phyloP scores from a whole-genome alignment of 2,888 invertebrate genomes.

The Lasioglossum malachurum region DNA sequence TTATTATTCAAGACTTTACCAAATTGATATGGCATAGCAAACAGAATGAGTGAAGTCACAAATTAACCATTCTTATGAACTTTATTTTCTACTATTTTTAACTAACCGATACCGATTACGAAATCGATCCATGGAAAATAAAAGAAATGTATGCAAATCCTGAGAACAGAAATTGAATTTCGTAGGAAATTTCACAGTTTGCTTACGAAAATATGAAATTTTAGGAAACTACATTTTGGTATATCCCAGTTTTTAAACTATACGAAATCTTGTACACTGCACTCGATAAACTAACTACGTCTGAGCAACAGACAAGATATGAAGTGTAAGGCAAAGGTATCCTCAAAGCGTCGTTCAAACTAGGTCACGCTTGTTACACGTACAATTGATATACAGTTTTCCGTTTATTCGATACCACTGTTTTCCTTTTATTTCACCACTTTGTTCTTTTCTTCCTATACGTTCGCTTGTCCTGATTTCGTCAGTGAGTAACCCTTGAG shows the following conservation, averaged over 20 bases:
- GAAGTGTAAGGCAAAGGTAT: slow-evolving; percentile 39
- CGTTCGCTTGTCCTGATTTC: slow-evolving; percentile 20
- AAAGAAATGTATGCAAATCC: not conserved
- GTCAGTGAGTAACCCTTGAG: not conserved
- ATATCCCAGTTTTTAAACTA: not conserved
- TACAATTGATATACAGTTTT: slow-evolving; percentile 71
- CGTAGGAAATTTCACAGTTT: not conserved
- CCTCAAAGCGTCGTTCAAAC: slow-evolving; percentile 59
- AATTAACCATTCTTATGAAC: not conserved
- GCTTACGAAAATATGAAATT: not conserved
- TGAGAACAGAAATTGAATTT: not conserved
- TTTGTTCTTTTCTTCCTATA: slow-evolving; percentile 13
- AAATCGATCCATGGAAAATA: not conserved
- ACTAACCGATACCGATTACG: not conserved
- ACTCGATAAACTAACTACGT: slow-evolving; percentile 47
- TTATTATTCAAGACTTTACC: not conserved
- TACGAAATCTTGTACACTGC: slow-evolving; percentile 2
- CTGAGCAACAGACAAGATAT: slow-evolving; percentile 39
- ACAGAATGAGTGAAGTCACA: not conserved
- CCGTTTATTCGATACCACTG: slow-evolving; percentile 24
- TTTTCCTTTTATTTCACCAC: slow-evolving; percentile 19
- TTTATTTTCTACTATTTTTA: not conserved
- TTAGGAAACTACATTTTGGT: not conserved
- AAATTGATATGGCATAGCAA: not conserved
- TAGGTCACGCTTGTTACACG: slow-evolving; percentile 71